Base-by-base conservation (phyloP, 2,888 invertebrate species). In the Sarcophaga caerulescens region DNA sequence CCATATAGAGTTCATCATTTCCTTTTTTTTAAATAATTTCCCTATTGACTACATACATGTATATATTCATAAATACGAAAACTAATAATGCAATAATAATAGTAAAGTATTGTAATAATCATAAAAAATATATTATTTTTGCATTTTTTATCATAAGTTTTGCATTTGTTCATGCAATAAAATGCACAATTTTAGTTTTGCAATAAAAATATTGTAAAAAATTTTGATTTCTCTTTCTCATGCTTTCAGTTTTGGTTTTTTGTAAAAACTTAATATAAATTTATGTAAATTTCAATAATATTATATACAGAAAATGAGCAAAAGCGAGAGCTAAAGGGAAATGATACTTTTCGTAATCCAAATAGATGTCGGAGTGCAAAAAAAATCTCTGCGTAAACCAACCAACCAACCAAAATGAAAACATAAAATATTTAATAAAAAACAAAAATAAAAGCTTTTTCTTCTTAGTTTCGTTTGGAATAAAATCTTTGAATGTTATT, bases 261-360 rank as follows among this genome's bases (percentile, higher is more conserved):
- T 0, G 5, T 17, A n/a, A 63, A 77, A 85, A 81, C 74, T 77
- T 81, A 59, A 85, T 78, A 81, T 60, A 85, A 78, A 73, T 78
- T 81, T 85, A 81, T 85, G 77, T 23, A 74, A 85, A 85, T 81
- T 78, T 69, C 68, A 73, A 73, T 85, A 63, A 47, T 25, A 74
- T 74, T 35, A 23, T 63, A 25, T 35, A 62, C 25, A 62, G 19
- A 45, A 62, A 57, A 14, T n/a, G 47, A 19, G n/a, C 1, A 11
- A 57, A 14, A 59, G 14, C 11, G 2, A 14, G 14, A 17, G 12
- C 17, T 3, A 52, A 52, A 52, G 52, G 52, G 17, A 52, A 52
- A 52, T 52, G 14, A 52, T 52, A 52, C 52, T 52, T 52, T 14
- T 10, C 8, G 35, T 35, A 35, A 35, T 35, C 35, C 35, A 35